Base-by-base conservation (phyloP, 2,888 invertebrate species). In the Pelosia muscerda region DNA sequence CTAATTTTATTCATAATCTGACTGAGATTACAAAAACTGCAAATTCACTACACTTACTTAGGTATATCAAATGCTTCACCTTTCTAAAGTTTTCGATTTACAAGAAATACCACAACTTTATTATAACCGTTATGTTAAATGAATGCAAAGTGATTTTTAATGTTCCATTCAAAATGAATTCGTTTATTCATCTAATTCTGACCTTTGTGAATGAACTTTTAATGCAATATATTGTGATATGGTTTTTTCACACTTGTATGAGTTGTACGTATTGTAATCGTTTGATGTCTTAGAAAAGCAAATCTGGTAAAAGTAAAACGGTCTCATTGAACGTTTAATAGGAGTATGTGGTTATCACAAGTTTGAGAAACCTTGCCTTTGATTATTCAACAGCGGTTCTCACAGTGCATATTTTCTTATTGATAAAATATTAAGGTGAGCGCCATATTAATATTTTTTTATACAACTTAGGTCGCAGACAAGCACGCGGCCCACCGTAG, bases 121-220 rank as follows among this genome's bases (percentile, higher is more conserved):
- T 81, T 69, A 74, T 69, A 72, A 81, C 87, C 83, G 87, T 86
- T 87, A 82, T 19, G 81, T 80, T 74, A 74, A 76, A 79, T 75
- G 78, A 66, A 72, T 77, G 75, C 78, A 86, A 89, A 89, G 84
- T 86, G 87, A 84, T 87, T 89, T 89, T 88, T 89, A 88, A 89
- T 90, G 88, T 82, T 69, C 76, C 63, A 71, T 69, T 68, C 67
- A 71, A 60, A 53, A 3, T n/a, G 15, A 63, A 26, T 67, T 62
- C 62, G 34, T 57, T 63, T 70, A 66, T 31, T 65, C 25, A 42
- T 58, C 15, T 49, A 49, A 53, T 69, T 64, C 26, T 64, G 56
- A 28, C 55, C 28, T 54, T 62, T 62, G 25, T 31, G 65, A 65
- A 58, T 56, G 49, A 53, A 55, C 25, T 59, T 63, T 58, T 63